Evolutionary conservation across 2,797 vertebrate genomes (phyloP).

Genomic region (Zenarchopterus dispar): DNA sequence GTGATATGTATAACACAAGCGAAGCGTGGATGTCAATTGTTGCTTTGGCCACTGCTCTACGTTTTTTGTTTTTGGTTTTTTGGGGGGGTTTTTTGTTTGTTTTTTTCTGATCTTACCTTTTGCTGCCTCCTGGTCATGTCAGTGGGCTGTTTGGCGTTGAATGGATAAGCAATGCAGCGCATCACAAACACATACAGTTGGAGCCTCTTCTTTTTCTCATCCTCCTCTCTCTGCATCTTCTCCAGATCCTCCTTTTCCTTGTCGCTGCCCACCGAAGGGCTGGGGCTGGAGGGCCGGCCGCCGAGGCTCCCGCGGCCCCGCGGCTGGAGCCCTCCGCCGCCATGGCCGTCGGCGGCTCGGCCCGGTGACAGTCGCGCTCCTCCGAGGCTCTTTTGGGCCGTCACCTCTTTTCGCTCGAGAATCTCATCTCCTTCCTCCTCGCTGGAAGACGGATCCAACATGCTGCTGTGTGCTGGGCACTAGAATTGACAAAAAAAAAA

Average conservation of each 20-base stretch:
- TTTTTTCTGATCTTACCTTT: constrained; percentile 91
- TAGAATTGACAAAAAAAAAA: constrained; percentile 21
- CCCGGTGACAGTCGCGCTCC: constrained; percentile 86
- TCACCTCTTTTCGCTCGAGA: constrained; percentile 87
- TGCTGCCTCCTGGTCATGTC: constrained; percentile 98
- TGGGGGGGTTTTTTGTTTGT: too few relatives aligned
- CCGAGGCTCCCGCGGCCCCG: constrained; percentile 79
- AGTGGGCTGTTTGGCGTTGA: constrained; percentile 97
- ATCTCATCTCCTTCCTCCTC: constrained; percentile 95
- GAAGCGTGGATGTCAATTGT: too few relatives aligned
- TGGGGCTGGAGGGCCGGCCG: constrained; percentile 90
- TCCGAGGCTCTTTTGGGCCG: constrained; percentile 81
- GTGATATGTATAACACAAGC: background rate
- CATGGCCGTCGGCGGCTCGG: constrained; percentile 85
- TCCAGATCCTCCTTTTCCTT: constrained; percentile 97
- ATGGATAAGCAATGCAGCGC: constrained; percentile 97
- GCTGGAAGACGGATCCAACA: constrained; percentile 97
- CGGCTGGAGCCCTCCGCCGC: constrained; percentile 82
- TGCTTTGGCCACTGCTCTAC: too few relatives aligned
- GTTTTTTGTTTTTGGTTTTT: too few relatives aligned
- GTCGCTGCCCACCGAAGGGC: constrained; percentile 93
- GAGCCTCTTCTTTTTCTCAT: constrained; percentile 94
- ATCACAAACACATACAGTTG: constrained; percentile 98
- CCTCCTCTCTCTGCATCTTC: constrained; percentile 94
- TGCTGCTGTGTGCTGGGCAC: constrained; percentile 61